Conservation (phyloP, 2,113 vertebrate species). For the Oceanodroma tethys region DNA sequence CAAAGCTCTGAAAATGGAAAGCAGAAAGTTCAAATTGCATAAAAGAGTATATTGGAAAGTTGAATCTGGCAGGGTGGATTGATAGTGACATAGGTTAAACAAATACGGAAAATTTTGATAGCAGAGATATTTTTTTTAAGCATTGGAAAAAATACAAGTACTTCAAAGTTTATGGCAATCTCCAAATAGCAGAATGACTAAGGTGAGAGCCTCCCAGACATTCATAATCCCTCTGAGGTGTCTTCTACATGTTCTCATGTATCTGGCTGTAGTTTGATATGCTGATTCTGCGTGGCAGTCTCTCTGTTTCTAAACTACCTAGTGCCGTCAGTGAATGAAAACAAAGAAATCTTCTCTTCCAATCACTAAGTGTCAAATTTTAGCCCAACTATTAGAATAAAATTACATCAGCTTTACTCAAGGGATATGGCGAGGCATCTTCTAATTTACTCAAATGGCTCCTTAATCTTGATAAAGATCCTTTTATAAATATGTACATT, state of each 20-base stretch:
- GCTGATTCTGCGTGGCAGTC: neutral
- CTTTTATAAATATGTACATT: neutral
- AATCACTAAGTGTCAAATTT: neutral
- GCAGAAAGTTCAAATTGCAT: neutral
- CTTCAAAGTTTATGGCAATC: neutral
- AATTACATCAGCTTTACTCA: neutral
- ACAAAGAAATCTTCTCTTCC: neutral
- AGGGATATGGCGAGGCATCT: neutral
- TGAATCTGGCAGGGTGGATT: neutral
- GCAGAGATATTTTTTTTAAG: neutral
- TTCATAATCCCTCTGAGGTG: neutral
- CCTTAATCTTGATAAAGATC: neutral
- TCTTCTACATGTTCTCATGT: neutral
- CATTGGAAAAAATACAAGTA: neutral
- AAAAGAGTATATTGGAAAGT: neutral
- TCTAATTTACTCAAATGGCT: neutral
- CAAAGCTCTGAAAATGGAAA: neutral
- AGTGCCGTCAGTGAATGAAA: neutral
- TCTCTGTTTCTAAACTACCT: neutral
- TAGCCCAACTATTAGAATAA: neutral
- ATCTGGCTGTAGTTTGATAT: neutral
- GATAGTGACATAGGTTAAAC: neutral
- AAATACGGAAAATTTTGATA: neutral
- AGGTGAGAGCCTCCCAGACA: neutral
- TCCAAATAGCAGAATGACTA: neutral